A percentile compares a stretch with the other conserved stretches of the same genome.
Evolutionary conservation across 2,797 vertebrate genomes (phyloP).

Genomic region (Smutsia gigantea): DNA sequence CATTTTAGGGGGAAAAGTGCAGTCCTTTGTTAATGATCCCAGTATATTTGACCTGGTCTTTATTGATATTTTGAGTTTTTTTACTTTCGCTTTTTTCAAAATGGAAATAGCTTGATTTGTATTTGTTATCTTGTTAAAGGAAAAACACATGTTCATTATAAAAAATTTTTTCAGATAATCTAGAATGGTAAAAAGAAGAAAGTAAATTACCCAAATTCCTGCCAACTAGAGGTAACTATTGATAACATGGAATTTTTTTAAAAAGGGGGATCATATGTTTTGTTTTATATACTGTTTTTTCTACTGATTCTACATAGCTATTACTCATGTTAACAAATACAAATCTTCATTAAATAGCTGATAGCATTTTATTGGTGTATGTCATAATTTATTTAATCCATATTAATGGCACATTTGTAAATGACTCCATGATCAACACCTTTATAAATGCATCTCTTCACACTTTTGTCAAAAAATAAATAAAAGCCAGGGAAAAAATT

Average conservation of each 20-base stretch:
- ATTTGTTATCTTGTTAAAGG: neutral
- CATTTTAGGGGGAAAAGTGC: neutral
- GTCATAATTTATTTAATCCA: neutral
- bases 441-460: neutral
- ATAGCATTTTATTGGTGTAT: neutral
- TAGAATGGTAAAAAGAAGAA: neutral
- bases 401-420: neutral
- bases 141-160: neutral
- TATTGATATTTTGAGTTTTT: neutral
- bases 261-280: neutral
- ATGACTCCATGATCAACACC: neutral
- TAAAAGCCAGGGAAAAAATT: neutral
- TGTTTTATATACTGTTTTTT: neutral
- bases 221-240: neutral
- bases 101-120: neutral
- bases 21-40: neutral
- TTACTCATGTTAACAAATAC: neutral
- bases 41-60: neutral
- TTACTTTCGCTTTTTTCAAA: neutral
- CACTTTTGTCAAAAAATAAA: neutral
- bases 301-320: neutral
- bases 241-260: neutral
- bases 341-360: neutral
- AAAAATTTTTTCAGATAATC: neutral
- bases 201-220: neutral